Base-by-base conservation (phyloP, 2,888 invertebrate species). In the Leucophora obtusa region DNA sequence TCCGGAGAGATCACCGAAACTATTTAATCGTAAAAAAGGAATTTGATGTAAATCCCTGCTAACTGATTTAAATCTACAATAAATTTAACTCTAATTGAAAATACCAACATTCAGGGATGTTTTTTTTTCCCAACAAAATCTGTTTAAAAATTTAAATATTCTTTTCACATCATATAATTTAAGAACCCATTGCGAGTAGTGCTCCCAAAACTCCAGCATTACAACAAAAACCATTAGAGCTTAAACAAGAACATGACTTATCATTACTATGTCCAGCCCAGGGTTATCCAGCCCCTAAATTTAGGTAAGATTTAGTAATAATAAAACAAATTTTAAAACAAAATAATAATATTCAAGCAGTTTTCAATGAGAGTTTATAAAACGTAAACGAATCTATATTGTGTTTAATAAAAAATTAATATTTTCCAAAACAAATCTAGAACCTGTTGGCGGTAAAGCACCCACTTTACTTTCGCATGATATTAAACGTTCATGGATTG, bases 251-350 rank as follows among this genome's bases (percentile, higher is more conserved):
- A 3, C 82, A 83, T 50, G 81, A 86, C 8, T 86, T 90, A 51
- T 89, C 89, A 0, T 89, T 95, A 84, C 90, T 94, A 85, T 95
- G 95, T 90, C 94, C 94, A 73, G 94, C 95, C 38, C 95, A 95
- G 90, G 94, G 94, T 60, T 95, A 92, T 91, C 95, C 95, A 82
- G 93, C 94, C 86, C 94, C 94, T 85, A 89, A 92, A 85, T 93
- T 94, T 92, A 93, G 94, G 94, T 95, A 85, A 86, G 84, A 28
- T 28, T 21, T 28, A 28, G 6, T 7, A 28, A 6, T 7, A 28
- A 6, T 28, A 28, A 6, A 28, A 7, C 6, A 28, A 28, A 28
- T 4, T 53, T 17, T 24, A n/a, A 24, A n/a, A 14, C 1, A 1
- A 47, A 50, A n/a, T 0, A 59, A 59, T 8, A 47, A 28, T 28